Evolutionary conservation across 64 coral and sea anemone genomes (phyloP).

Genomic region (Porites australiensis): DNA sequence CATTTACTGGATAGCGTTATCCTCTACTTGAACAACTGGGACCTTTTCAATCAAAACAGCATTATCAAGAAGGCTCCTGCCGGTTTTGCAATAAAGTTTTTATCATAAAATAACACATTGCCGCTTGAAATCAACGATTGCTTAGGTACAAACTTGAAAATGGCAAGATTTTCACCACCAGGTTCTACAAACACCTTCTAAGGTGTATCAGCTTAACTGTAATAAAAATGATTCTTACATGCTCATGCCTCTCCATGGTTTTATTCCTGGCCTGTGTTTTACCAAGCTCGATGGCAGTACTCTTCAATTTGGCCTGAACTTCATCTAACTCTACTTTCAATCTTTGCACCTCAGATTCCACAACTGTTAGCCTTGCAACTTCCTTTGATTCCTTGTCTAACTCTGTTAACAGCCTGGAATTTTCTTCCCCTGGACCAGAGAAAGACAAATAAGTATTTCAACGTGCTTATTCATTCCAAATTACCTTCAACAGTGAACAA

Average conservation of each 20-base stretch:
- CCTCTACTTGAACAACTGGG: no score
- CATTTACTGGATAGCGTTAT: no score
- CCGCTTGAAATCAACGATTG: no score
- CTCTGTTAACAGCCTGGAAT: conserved; percentile 58
- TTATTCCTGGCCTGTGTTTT: conserved; percentile 96
- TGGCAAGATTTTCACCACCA: no score
- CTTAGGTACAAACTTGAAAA: no score
- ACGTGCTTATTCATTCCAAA: no score
- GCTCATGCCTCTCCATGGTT: conserved; percentile 88
- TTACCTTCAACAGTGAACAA: no score
- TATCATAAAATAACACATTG: no score
- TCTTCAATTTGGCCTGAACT: conserved; percentile 74
- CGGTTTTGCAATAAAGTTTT: no score
- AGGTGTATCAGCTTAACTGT: neutral
- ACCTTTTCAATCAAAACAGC: no score
- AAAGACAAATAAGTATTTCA: neutral
- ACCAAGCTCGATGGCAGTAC: conserved; percentile 84
- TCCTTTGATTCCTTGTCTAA: conserved; percentile 82
- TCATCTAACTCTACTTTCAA: conserved; percentile 75
- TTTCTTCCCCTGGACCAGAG: conserved; percentile 63
- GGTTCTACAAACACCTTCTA: no score
- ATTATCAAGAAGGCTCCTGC: no score
- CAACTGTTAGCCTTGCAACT: conserved; percentile 57
- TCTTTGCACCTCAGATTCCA: conserved; percentile 73
- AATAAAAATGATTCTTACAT: conserved; percentile 38